These are phyloP conservation scores for Ochropleura plecta DNA, from an alignment of 2,888 invertebrate species.

Conservation along the genomic window DNA sequence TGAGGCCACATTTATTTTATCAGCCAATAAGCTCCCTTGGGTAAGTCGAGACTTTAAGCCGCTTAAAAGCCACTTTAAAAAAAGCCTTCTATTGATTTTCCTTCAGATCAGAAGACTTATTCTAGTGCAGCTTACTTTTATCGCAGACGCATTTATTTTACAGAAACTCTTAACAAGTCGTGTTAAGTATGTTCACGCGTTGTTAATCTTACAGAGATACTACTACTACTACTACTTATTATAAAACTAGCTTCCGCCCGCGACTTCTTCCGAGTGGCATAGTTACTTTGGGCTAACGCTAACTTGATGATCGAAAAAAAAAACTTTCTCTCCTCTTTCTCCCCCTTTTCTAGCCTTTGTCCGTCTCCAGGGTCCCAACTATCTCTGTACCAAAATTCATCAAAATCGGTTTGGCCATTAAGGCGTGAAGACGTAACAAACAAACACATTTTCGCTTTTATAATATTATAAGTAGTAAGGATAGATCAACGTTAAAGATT, in stretches of 20 bases:
- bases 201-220: conserved; percentile 19
- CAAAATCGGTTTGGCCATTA: no score
- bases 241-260: not conserved
- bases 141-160: not conserved
- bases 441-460: no score
- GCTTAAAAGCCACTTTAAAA: not conserved
- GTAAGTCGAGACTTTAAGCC: not conserved
- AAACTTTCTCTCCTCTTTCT: no score
- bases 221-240: not conserved
- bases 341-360: no score
- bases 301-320: no score
- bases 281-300: no score
- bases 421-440: no score
- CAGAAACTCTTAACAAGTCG: conserved; percentile 14
- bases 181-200: not conserved
- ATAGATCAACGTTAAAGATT: conserved; percentile 11
- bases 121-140: not conserved
- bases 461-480: no score
- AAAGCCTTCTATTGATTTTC: conserved; percentile 11
- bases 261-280: no score
- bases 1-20: not conserved
- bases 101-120: not conserved
- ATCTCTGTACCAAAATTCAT: no score
- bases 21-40: not conserved
- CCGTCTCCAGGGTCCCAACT: not conserved